Conservation (phyloP, 2,888 invertebrate species). For the Sminthurinus aureus region DNA sequence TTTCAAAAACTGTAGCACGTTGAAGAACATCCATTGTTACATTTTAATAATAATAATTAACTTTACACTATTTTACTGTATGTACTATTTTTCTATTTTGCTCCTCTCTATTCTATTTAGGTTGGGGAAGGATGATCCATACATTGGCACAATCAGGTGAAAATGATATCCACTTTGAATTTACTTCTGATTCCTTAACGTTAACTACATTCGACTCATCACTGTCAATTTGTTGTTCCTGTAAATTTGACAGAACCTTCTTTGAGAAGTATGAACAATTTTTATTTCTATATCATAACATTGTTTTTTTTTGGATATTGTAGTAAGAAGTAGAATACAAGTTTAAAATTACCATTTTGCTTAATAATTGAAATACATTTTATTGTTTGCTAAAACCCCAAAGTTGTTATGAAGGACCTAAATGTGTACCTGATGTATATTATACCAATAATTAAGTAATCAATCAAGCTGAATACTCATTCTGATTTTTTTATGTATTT, state of each 20-base stretch:
- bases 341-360: too few species aligned
- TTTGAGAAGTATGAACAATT: slow-evolving; percentile 42
- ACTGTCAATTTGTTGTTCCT: slow-evolving; percentile 39
- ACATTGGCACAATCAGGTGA: slow-evolving; percentile 50
- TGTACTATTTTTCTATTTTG: too few species aligned
- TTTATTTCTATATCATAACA: not conserved
- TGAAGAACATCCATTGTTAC: too few species aligned
- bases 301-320: not conserved
- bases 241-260: slow-evolving; percentile 46
- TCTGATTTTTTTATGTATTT: not conserved
- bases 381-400: too few species aligned
- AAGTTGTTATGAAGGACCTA: too few species aligned
- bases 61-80: too few species aligned
- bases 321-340: too few species aligned
- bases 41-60: too few species aligned
- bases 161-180: slow-evolving; percentile 49
- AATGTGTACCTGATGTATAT: too few species aligned
- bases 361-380: too few species aligned
- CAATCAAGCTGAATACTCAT: not conserved
- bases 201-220: slow-evolving; percentile 46
- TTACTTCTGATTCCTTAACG: slow-evolving; percentile 42
- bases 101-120: slow-evolving; percentile 34
- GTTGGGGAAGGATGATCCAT: slow-evolving; percentile 52
- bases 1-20: too few species aligned
- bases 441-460: not conserved